These are phyloP conservation scores for Eucera pruinosa DNA, from an alignment of 2,888 invertebrate species.

Conservation along the genomic window DNA sequence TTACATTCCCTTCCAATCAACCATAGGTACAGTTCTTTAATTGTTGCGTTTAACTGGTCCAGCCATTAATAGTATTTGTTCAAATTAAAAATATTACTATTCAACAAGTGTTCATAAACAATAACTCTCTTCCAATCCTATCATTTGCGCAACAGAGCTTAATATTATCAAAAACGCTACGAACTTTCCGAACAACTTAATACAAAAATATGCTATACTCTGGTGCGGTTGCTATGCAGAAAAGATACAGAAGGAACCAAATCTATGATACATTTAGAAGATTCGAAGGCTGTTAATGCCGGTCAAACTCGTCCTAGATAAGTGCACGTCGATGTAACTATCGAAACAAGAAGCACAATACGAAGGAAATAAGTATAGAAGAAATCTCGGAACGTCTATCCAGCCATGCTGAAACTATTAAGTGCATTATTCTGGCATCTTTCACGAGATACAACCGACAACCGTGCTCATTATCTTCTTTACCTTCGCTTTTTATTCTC, in stretches of 20 bases:
- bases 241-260: not conserved
- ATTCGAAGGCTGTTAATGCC: constrained; percentile 22
- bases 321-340: constrained; percentile 13
- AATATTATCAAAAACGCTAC: too few relatives aligned
- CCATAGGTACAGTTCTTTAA: too few relatives aligned
- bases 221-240: not conserved
- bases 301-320: constrained; percentile 42
- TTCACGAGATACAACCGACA: not conserved
- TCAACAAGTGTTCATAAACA: too few relatives aligned
- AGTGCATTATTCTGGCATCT: not conserved
- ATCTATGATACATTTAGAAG: constrained; percentile 15
- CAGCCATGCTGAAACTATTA: constrained; percentile 2
- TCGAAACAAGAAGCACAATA: constrained; percentile 33
- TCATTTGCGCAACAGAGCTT: too few relatives aligned
- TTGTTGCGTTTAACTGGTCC: too few relatives aligned
- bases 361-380: constrained; percentile 15
- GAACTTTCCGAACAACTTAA: too few relatives aligned
- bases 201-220: not conserved
- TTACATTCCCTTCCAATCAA: too few relatives aligned
- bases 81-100: too few relatives aligned
- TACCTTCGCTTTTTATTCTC: not conserved
- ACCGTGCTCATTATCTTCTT: constrained; percentile 1
- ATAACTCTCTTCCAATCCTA: too few relatives aligned
- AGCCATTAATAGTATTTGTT: too few relatives aligned
- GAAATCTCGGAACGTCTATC: constrained; percentile 6